Evolutionary conservation across 2,113 vertebrate genomes (phyloP), one percentile per base, ranked within the genome.

Genomic region (Odocoileus hemionus): DNA sequence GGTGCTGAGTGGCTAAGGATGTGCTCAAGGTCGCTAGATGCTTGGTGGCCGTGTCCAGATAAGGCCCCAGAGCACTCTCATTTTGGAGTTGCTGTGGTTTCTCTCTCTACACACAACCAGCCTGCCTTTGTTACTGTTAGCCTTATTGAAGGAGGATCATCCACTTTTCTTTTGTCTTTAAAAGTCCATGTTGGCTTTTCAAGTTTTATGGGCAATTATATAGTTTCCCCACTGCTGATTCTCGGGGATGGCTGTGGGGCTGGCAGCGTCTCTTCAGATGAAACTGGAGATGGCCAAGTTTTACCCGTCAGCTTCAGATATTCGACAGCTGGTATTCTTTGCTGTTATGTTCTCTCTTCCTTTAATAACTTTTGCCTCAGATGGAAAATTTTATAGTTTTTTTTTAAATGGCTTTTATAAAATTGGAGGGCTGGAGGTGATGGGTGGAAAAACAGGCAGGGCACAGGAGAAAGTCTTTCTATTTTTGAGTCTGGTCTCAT

Each of bases 391-490:
- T 87, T 85, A 94, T 60, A 87, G 45, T 82, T 87, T 96, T 70
- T 96, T 70, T 70, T 55, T 89, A 4, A 94, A 96, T 52, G 83
- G 36, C 3, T 87, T 97, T 86, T 26, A 55, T 12, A n/a, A 84
- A 84, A 83, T n/a, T 52, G 76, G 92, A 95, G 87, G 79, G 92
- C 80, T 96, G 92, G 87, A 97, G 90, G 94, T 85, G 85, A 84
- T 45, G 64, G 86, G 83, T 97, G 86, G 90, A 96, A 97, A 96
- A 86, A 28, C 28, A 95, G 86, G 57, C 91, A 80, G 64, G 45
- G 79, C 8, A 28, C 58, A 86, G 45, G 96, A 84, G 39, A 54
- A 94, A 61, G n/a, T 64, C 89, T 95, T 86, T 70, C 67, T 89
- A 45, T 50, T 95, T 97, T 95, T 84, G 16, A 78, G 80, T 95